phyloP scores from a whole-genome alignment of 2,797 vertebrate species.

The Benthosema pterotum region DNA sequence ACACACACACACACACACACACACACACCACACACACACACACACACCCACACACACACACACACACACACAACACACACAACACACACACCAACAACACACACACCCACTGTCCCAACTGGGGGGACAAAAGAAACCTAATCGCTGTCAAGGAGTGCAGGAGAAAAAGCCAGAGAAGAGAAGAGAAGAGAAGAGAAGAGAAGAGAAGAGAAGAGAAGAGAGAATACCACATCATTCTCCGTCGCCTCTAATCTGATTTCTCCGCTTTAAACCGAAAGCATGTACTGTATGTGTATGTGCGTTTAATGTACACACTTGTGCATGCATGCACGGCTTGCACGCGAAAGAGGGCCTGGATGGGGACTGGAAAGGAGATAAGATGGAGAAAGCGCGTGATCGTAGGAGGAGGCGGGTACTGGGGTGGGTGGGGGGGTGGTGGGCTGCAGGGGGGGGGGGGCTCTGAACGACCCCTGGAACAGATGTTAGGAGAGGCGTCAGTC shows the following conservation, averaged over 20 bases:
- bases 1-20: conserved; percentile 80
- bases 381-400: too few relatives aligned
- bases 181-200: conserved; percentile 50
- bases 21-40: conserved; percentile 78
- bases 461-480: conserved; percentile 80
- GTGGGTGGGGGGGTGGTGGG: too few relatives aligned
- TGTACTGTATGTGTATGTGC: conserved; percentile 2
- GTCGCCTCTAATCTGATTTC: too few relatives aligned
- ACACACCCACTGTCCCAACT: conserved; percentile 71
- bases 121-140: conserved; percentile 94
- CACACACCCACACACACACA: conserved; percentile 71
- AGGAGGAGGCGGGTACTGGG: too few relatives aligned
- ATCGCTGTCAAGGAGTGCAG: conserved; percentile 80
- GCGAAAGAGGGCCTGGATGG: neutral
- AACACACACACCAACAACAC: conserved; percentile 77
- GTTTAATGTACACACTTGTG: neutral
- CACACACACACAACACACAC: conserved; percentile 77
- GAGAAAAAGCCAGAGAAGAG: conserved; percentile 59
- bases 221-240: neutral
- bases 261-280: too few relatives aligned
- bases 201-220: conserved; percentile 68
- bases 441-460: neutral
- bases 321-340: neutral
- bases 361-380: neutral
- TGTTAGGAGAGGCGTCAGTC: conserved; percentile 83